Percentiles rank a stretch among this genome's conserved stretches.
These are phyloP conservation scores for Gonioctena quinquepunctata DNA, from an alignment of 1,140 invertebrate genomes.

Conservation along the genomic window DNA sequence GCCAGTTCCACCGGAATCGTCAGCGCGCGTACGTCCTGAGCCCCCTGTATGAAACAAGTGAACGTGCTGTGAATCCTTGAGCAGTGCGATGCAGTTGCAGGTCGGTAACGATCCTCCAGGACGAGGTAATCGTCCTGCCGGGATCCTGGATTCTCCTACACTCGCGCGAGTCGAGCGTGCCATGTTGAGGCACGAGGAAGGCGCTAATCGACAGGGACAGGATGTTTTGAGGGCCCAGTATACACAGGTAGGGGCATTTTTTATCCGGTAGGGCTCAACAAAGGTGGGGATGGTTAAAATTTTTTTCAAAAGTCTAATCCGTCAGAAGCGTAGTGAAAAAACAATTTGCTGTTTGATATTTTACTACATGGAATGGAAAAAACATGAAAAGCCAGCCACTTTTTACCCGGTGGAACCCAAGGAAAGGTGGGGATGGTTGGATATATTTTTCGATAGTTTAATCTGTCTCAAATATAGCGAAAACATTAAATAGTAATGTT, in stretches of 20 bases:
- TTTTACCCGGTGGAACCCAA: background rate
- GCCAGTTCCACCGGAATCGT: background rate
- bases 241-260: conserved; percentile 40
- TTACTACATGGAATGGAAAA: background rate
- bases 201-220: conserved; percentile 42
- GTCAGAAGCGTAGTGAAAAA: too few relatives aligned
- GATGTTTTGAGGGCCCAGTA: conserved; percentile 38
- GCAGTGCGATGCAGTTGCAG: conserved; percentile 36
- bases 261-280: background rate
- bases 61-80: background rate
- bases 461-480: too few relatives aligned
- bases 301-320: too few relatives aligned
- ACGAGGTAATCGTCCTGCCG: conserved; percentile 49
- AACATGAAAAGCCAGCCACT: background rate
- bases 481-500: too few relatives aligned
- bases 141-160: conserved; percentile 62
- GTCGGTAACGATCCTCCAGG: conserved; percentile 13
- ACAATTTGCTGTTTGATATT: too few relatives aligned
- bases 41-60: background rate
- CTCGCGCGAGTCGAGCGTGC: conserved; percentile 62
- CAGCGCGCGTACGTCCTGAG: background rate
- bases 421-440: too few relatives aligned
- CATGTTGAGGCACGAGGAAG: conserved; percentile 57
- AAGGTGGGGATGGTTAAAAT: background rate
- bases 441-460: too few relatives aligned